These are phyloP conservation scores for Hippocampus kuda DNA, from an alignment of 2,797 vertebrate genomes.

Conservation along the genomic window DNA sequence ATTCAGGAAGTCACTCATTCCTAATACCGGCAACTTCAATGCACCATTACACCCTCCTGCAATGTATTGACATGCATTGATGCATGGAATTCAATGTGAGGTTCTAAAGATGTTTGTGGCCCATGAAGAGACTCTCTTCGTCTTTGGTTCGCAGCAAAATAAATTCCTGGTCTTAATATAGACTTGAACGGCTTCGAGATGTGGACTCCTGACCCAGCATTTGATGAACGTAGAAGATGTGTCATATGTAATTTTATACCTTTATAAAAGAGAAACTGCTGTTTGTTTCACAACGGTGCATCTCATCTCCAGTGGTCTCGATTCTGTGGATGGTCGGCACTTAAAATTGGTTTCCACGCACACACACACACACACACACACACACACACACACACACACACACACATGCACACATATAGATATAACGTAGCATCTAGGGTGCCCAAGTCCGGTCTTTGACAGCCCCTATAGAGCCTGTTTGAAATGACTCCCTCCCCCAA, in stretches of 20 bases:
- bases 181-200: conserved; percentile 54
- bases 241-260: conserved; percentile 39
- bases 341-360: not conserved
- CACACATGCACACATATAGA: too few relatives aligned
- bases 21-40: not conserved
- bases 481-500: too few relatives aligned
- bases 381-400: too few relatives aligned
- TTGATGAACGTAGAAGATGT: conserved; percentile 61
- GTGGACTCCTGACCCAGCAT: conserved; percentile 62
- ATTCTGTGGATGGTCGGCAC: not conserved
- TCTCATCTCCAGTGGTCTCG: conserved; percentile 5
- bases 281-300: not conserved
- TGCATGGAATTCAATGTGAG: too few relatives aligned
- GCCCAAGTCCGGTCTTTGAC: too few relatives aligned
- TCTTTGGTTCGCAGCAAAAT: conserved; percentile 31
- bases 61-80: not conserved
- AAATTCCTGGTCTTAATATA: conserved; percentile 63
- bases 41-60: not conserved
- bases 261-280: conserved; percentile 2
- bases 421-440: too few relatives aligned
- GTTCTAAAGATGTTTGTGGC: conserved; percentile 14
- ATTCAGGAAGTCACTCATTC: not conserved
- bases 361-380: too few relatives aligned
- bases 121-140: conserved; percentile 2
- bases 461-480: too few relatives aligned